These are phyloP conservation scores for Brachionus paranguensis DNA, from an alignment of 1,140 invertebrate species.

Conservation along the genomic window DNA sequence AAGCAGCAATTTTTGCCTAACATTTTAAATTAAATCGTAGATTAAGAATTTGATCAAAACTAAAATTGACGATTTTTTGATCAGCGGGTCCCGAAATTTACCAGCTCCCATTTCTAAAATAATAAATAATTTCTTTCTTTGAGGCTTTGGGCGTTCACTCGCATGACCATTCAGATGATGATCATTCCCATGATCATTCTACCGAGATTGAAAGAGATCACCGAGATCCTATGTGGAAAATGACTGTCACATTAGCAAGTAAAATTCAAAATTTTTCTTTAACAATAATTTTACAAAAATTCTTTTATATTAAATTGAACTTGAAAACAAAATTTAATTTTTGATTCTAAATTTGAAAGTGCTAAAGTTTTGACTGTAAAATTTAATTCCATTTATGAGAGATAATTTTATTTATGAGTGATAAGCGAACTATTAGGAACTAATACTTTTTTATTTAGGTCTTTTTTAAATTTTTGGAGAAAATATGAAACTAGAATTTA, in stretches of 20 bases:
- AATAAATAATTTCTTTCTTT: not conserved
- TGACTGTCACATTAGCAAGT: not conserved
- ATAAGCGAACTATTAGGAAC: too few species aligned
- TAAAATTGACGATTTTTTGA: too few species aligned
- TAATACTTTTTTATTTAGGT: not conserved
- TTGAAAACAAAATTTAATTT: not conserved
- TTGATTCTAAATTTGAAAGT: not conserved
- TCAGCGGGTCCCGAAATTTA: too few species aligned
- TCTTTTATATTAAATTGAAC: not conserved
- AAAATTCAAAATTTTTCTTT: not conserved
- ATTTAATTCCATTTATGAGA: too few species aligned
- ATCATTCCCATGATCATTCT: constrained; percentile 19
- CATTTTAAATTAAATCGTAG: too few species aligned
- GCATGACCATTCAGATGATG: not conserved
- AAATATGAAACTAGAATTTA: too few species aligned
- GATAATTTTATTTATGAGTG: too few species aligned
- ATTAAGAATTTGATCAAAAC: too few species aligned
- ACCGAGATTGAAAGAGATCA: not conserved
- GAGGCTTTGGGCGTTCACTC: not conserved
- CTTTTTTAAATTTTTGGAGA: too few species aligned
- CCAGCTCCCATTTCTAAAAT: not conserved
- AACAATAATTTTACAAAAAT: too few species aligned
- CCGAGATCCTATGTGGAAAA: constrained; percentile 5
- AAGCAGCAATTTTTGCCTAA: too few species aligned
- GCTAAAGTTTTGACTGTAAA: too few species aligned